These are phyloP conservation scores for Nycteola revayana DNA, from an alignment of 2,888 invertebrate genomes.

Conservation along the genomic window DNA sequence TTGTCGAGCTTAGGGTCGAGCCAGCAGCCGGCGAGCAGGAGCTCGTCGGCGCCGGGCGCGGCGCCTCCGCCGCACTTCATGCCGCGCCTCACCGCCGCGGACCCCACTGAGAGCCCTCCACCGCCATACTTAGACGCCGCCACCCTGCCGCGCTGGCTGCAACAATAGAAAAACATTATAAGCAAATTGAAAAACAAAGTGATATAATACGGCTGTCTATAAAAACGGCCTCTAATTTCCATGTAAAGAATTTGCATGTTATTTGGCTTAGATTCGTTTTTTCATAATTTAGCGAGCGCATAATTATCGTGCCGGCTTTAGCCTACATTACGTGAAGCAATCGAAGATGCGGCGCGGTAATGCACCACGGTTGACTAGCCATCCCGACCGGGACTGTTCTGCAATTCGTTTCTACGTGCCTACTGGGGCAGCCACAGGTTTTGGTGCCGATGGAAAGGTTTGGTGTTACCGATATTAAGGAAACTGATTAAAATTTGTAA, in stretches of 20 bases:
- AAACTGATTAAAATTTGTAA: no score
- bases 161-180: slow-evolving; percentile 44
- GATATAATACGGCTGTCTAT: no score
- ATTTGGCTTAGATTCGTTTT: no score
- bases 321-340: background rate
- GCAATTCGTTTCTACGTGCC: no score
- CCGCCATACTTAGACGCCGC: slow-evolving; percentile 80
- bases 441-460: no score
- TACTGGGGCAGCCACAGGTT: no score
- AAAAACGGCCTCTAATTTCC: no score
- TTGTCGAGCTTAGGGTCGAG: slow-evolving; percentile 82
- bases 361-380: background rate
- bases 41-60: slow-evolving; percentile 84
- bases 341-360: background rate
- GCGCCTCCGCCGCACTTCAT: slow-evolving; percentile 82
- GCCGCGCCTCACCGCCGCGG: slow-evolving; percentile 75
- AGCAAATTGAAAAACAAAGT: no score
- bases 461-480: no score
- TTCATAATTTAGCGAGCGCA: no score
- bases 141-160: slow-evolving; percentile 74
- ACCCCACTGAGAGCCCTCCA: slow-evolving; percentile 70
- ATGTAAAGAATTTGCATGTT: no score
- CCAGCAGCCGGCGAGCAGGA: slow-evolving; percentile 89
- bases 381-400: background rate
- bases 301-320: background rate